Conservation (phyloP, 2,888 invertebrate genomes). For the Ptychoptera contaminata region DNA sequence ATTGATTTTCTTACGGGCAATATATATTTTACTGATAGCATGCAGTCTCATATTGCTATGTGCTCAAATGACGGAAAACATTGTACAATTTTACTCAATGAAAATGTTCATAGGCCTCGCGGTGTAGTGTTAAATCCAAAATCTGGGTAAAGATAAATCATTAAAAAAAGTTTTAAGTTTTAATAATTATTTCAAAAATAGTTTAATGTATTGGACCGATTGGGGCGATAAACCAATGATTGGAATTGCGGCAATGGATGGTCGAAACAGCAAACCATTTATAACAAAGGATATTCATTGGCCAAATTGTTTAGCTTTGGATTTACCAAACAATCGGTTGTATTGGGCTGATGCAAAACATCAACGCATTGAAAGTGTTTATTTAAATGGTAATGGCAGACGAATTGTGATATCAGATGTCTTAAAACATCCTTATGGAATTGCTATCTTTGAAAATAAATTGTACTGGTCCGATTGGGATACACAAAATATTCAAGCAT, state of each 20-base stretch:
- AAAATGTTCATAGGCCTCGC: conserved; percentile 46
- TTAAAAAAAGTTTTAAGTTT: too few species aligned
- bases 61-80: conserved; percentile 50
- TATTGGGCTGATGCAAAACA: conserved; percentile 80
- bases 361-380: conserved; percentile 45
- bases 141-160: conserved; percentile 4
- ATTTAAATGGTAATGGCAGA: conserved; percentile 47
- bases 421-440: conserved; percentile 64
- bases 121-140: conserved; percentile 52
- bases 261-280: conserved; percentile 41
- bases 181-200: conserved; percentile 30
- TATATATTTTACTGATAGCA: conserved; percentile 66
- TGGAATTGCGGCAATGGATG: conserved; percentile 74
- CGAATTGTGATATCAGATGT: conserved; percentile 34
- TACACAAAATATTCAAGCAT: conserved; percentile 54
- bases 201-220: conserved; percentile 86
- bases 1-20: conserved; percentile 66
- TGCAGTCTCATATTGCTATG: conserved; percentile 52
- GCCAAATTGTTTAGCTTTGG: conserved; percentile 78
- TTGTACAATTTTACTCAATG: conserved; percentile 47
- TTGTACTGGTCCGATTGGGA: conserved; percentile 87
- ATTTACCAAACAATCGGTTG: conserved; percentile 57
- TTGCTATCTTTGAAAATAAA: conserved; percentile 74
- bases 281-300: conserved; percentile 48
- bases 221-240: conserved; percentile 64